Conservation (phyloP, 2,113 vertebrate species). For the Nothoprocta perdicaria region DNA sequence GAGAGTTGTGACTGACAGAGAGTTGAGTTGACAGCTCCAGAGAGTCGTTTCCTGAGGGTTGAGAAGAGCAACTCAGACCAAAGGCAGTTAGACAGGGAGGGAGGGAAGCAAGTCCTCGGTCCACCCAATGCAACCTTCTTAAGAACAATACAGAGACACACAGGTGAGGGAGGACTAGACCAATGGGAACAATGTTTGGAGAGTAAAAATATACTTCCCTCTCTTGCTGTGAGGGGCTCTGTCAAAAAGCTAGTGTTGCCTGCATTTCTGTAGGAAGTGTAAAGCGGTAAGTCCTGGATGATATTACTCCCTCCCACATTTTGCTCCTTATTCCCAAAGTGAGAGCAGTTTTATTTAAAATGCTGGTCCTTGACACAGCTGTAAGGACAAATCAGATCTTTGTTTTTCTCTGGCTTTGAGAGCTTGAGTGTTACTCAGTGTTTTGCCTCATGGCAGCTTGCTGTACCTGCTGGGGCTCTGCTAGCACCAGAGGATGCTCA, state of each 20-base stretch:
- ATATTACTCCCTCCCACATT: background rate
- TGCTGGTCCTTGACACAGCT: background rate
- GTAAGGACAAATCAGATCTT: background rate
- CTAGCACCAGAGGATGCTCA: background rate
- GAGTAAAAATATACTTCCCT: background rate
- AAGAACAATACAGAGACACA: background rate
- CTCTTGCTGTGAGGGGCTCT: background rate
- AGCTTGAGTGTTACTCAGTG: background rate
- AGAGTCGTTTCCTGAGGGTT: background rate
- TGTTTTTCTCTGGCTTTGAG: background rate
- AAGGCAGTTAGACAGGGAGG: background rate
- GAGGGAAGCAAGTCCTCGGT: background rate
- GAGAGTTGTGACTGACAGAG: background rate
- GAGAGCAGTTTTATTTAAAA: background rate
- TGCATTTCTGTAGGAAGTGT: background rate
- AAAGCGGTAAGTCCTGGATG: background rate
- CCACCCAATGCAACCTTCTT: background rate
- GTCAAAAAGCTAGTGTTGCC: background rate
- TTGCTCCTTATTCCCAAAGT: background rate
- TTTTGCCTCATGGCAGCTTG: background rate
- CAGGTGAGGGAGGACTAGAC: background rate
- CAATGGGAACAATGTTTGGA: background rate
- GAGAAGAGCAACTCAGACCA: constrained; percentile 1
- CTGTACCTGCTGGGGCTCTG: background rate
- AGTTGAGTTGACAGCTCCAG: too few relatives aligned